These are phyloP conservation scores for Chesias legatella DNA, from an alignment of 2,888 invertebrate genomes.

Conservation along the genomic window DNA sequence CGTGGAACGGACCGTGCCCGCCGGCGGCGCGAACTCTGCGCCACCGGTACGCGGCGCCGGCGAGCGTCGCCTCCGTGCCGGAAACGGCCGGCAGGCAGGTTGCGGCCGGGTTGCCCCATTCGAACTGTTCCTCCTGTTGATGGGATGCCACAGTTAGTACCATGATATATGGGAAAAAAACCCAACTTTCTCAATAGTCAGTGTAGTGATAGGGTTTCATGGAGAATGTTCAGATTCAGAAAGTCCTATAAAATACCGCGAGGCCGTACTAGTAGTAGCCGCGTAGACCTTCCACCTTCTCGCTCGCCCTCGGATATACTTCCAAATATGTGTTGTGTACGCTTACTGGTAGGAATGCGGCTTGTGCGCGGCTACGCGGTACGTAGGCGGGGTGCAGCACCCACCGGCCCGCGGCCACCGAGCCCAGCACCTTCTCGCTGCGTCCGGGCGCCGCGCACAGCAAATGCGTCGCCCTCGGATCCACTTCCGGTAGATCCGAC, in stretches of 20 bases:
- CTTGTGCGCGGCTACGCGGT: conserved; percentile 81
- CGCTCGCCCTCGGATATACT: too few species aligned
- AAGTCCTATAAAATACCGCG: too few species aligned
- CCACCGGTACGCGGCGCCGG: conserved; percentile 85
- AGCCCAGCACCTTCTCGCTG: conserved; percentile 93
- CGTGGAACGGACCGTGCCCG: conserved; percentile 72
- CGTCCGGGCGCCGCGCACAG: conserved; percentile 87
- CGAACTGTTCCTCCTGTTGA: conserved; percentile 87
- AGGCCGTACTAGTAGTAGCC: too few species aligned
- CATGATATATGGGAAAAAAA: too few species aligned
- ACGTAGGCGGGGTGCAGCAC: conserved; percentile 90
- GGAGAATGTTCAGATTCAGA: too few species aligned
- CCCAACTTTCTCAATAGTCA: too few species aligned
- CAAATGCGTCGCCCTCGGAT: conserved; percentile 85
- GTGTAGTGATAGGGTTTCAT: too few species aligned
- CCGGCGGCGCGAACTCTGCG: conserved; percentile 77
- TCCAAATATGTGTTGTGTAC: background rate
- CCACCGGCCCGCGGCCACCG: conserved; percentile 94
- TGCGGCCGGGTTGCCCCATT: conserved; percentile 90
- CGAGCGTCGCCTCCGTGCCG: conserved; percentile 70
- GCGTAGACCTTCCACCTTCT: too few species aligned
- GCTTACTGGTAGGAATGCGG: conserved; percentile 82
- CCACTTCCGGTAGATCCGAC: conserved; percentile 66
- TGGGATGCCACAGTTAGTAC: too few species aligned
- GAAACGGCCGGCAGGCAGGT: conserved; percentile 71